phyloP scores from a whole-genome alignment of 2,888 invertebrate species.

The Limnephilus lunatus region DNA sequence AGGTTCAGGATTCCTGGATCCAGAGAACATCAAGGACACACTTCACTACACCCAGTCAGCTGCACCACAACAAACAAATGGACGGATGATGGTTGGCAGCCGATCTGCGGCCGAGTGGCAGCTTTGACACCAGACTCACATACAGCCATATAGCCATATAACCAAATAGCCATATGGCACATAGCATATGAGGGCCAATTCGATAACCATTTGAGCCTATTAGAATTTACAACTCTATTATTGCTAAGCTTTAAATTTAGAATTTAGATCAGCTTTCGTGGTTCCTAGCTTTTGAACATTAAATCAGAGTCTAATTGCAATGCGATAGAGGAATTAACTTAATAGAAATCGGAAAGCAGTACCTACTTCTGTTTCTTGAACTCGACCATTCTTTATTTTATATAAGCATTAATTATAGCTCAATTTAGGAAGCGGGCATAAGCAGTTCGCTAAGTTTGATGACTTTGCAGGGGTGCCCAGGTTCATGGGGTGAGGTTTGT shows the following conservation, averaged over 20 bases:
- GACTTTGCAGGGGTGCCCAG: too few species aligned
- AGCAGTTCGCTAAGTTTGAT: too few species aligned
- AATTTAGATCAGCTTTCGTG: background rate
- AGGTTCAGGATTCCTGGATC: background rate
- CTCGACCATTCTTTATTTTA: too few species aligned
- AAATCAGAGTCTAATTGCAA: too few species aligned
- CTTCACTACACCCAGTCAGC: background rate
- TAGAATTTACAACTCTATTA: background rate
- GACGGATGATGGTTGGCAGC: background rate
- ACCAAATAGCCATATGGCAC: background rate
- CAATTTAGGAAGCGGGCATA: too few species aligned
- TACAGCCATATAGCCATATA: background rate
- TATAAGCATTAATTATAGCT: too few species aligned
- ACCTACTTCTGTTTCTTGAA: too few species aligned
- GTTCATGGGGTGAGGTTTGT: too few species aligned
- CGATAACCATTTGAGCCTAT: background rate
- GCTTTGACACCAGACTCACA: background rate
- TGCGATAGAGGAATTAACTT: too few species aligned
- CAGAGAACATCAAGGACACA: background rate
- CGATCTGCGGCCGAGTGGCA: background rate
- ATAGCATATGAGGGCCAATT: background rate
- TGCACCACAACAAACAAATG: background rate
- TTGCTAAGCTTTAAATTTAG: background rate
- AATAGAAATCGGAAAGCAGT: too few species aligned
- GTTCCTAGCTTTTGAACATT: too few species aligned